These are phyloP conservation scores for Trichogramma dendrolimi DNA, from an alignment of 2,888 invertebrate genomes.

Conservation along the genomic window DNA sequence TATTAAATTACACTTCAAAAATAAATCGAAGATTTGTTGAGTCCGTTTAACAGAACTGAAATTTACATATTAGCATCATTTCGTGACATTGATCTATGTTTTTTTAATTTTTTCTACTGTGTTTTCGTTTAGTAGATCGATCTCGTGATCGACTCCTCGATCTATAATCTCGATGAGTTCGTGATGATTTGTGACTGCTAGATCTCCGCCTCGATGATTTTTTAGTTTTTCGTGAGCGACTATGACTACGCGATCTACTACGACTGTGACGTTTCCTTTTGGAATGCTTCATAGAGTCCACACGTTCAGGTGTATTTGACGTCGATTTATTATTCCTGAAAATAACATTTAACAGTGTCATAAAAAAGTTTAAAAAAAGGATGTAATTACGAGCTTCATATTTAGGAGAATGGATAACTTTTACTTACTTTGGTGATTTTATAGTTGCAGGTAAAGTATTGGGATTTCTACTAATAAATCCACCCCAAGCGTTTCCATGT, in stretches of 20 bases:
- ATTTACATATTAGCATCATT: too few species aligned
- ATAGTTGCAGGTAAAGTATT: conserved; percentile 46
- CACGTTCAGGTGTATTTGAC: conserved; percentile 44
- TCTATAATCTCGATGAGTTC: conserved; percentile 41
- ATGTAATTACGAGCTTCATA: too few species aligned
- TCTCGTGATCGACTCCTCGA: conserved; percentile 49
- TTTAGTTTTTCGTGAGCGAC: conserved; percentile 48
- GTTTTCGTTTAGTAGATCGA: conserved; percentile 22
- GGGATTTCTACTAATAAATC: conserved; percentile 60
- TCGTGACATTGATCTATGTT: too few species aligned
- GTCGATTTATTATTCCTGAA: conserved; percentile 43
- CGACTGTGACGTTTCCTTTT: conserved; percentile 51
- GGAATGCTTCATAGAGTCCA: conserved; percentile 45
- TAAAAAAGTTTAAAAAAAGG: too few species aligned
- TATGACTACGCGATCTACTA: conserved; percentile 51
- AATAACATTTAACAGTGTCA: background rate
- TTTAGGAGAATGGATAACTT: background rate
- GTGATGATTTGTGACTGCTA: conserved; percentile 48
- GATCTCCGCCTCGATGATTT: conserved; percentile 46
- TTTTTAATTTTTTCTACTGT: too few species aligned
- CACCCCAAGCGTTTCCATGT: conserved; percentile 64
- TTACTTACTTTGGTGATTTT: conserved; percentile 46
- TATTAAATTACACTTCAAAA: too few species aligned
- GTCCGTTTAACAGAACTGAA: too few species aligned
- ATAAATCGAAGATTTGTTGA: too few species aligned